phyloP scores from a whole-genome alignment of 1,140 invertebrate species.

The Notospermus geniculatus region DNA sequence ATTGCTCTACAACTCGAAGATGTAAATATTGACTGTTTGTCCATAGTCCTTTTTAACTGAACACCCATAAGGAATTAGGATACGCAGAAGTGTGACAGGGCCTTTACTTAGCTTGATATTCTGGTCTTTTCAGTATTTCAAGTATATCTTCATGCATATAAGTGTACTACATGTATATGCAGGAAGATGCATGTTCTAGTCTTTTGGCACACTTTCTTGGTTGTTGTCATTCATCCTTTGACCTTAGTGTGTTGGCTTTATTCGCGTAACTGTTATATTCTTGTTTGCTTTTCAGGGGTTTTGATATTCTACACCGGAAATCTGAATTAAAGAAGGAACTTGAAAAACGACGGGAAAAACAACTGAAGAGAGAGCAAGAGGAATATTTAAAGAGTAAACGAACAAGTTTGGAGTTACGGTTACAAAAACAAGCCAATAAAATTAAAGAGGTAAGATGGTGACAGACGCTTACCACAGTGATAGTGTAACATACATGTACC shows the following conservation, averaged over 20 bases:
- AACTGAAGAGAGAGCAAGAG: background rate
- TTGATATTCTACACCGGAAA: background rate
- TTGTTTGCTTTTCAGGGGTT: background rate
- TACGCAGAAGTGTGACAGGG: too few species aligned
- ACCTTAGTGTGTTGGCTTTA: too few species aligned
- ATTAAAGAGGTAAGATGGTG: constrained; percentile 8
- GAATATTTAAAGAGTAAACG: background rate
- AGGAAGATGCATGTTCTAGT: too few species aligned
- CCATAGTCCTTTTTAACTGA: too few species aligned
- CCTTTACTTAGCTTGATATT: too few species aligned
- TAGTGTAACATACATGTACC: too few species aligned
- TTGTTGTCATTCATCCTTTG: too few species aligned
- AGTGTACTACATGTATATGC: background rate
- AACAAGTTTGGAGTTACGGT: constrained; percentile 6
- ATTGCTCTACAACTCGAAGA: constrained; percentile 3
- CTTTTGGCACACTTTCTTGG: too few species aligned
- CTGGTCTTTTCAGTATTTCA: too few species aligned
- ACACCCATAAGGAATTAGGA: too few species aligned
- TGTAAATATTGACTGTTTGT: background rate
- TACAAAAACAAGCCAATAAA: constrained; percentile 9
- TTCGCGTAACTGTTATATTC: background rate
- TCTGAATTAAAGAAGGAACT: background rate
- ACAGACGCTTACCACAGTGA: background rate
- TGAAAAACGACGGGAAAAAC: constrained; percentile 3
- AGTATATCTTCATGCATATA: background rate